Percentiles rank a stretch among this genome's conserved stretches.
Conservation (phyloP, 2,888 invertebrate genomes). For the Scaptomyza cyrtandrae region DNA sequence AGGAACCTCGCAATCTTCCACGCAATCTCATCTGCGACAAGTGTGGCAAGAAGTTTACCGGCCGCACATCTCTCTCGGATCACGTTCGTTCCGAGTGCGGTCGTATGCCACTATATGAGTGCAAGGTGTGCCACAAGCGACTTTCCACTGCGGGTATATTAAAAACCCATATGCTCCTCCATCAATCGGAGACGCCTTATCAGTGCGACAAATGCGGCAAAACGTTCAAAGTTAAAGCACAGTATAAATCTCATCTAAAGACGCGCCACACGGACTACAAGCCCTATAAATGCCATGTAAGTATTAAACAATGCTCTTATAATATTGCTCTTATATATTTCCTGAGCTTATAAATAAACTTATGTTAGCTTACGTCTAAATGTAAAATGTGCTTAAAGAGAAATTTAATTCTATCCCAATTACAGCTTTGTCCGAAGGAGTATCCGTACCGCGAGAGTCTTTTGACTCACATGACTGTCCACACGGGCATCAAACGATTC, state of each 20-base stretch:
- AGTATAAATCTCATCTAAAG: slow-evolving; percentile 83
- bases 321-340: too few relatives aligned
- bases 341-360: background rate
- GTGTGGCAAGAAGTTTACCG: slow-evolving; percentile 83
- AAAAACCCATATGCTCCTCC: slow-evolving; percentile 85
- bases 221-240: slow-evolving; percentile 83
- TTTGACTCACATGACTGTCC: slow-evolving; percentile 85
- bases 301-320: slow-evolving; percentile 26
- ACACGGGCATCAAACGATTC: slow-evolving; percentile 85
- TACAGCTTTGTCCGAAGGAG: slow-evolving; percentile 83
- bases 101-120: slow-evolving; percentile 82
- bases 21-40: slow-evolving; percentile 83
- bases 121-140: slow-evolving; percentile 83
- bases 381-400: too few relatives aligned
- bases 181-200: slow-evolving; percentile 83
- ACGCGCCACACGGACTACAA: slow-evolving; percentile 85
- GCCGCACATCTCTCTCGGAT: slow-evolving; percentile 83
- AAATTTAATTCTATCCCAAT: background rate
- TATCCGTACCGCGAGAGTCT: slow-evolving; percentile 86
- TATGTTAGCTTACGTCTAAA: background rate
- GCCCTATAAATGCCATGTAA: slow-evolving; percentile 85
- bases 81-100: slow-evolving; percentile 85
- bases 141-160: slow-evolving; percentile 84
- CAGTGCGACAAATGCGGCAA: slow-evolving; percentile 83
- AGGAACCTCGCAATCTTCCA: slow-evolving; percentile 71